Conservation (phyloP, 2,888 invertebrate genomes). For the Leptopterna dolabrata region DNA sequence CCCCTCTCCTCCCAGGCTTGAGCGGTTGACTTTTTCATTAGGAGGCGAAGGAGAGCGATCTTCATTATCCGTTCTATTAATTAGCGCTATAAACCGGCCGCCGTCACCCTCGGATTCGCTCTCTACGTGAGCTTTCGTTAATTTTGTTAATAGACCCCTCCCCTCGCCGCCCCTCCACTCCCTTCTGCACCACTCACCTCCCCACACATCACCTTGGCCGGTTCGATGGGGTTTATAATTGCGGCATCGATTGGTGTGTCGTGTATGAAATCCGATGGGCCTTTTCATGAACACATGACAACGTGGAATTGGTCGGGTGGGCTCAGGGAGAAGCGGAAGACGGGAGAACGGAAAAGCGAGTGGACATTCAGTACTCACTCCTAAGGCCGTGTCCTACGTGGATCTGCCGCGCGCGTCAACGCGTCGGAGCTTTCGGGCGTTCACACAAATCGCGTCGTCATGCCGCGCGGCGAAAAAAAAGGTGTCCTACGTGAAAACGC, state of each 20-base stretch:
- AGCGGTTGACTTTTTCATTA: slow-evolving; percentile 30
- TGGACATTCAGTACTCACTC: no score
- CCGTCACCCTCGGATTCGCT: not conserved
- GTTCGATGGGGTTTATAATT: not conserved
- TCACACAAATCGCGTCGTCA: no score
- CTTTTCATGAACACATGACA: not conserved
- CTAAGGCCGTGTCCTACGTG: no score
- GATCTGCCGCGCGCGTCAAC: no score
- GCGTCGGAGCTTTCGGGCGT: no score
- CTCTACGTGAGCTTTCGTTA: slow-evolving; percentile 30
- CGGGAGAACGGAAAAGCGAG: no score
- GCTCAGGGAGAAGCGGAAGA: no score
- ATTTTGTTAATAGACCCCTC: slow-evolving; percentile 33
- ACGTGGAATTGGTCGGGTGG: not conserved
- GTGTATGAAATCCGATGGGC: not conserved
- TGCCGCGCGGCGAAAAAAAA: no score
- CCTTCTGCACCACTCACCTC: no score
- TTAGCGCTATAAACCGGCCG: slow-evolving; percentile 7
- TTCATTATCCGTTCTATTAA: slow-evolving; percentile 44
- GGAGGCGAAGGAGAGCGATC: slow-evolving; percentile 11
- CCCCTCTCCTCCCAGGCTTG: not conserved
- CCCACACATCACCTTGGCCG: no score
- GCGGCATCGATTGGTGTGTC: not conserved
- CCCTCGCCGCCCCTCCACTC: not conserved
- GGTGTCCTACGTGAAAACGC: no score